Evolutionary conservation across 2,113 vertebrate genomes (phyloP).

Genomic region (Phainopepla nitens): DNA sequence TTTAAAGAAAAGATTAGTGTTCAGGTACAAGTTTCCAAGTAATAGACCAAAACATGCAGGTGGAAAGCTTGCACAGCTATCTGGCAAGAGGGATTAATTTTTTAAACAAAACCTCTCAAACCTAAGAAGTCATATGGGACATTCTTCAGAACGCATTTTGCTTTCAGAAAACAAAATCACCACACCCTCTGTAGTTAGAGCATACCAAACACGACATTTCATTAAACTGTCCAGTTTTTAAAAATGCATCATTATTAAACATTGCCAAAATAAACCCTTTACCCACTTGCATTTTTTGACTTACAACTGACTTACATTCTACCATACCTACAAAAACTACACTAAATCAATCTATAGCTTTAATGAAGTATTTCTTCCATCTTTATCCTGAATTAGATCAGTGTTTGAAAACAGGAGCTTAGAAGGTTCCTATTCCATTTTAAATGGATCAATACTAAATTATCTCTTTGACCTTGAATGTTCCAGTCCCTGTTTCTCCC

Average conservation of each 20-base stretch:
- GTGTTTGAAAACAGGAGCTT: neutral
- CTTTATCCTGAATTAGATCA: conserved; percentile 20
- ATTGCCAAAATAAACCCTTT: neutral
- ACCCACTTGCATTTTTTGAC: neutral
- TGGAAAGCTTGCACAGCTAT: neutral
- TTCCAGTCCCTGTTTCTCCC: neutral
- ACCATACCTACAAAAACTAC: neutral
- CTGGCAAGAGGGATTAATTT: neutral
- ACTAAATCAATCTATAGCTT: neutral
- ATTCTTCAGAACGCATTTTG: neutral
- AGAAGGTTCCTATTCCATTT: conserved; percentile 1
- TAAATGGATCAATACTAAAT: conserved; percentile 45
- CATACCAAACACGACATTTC: neutral
- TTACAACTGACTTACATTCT: neutral
- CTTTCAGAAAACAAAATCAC: neutral
- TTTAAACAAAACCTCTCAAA: neutral
- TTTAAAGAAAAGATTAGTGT: neutral
- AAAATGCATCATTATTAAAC: neutral
- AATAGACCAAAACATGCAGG: neutral
- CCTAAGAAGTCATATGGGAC: neutral
- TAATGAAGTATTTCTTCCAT: neutral
- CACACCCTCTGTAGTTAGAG: neutral
- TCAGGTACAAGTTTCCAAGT: neutral
- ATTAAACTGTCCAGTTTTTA: neutral
- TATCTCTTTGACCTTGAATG: conserved; percentile 43